These are phyloP conservation scores for Cephus sareptanus DNA, from an alignment of 2,888 invertebrate species.

Conservation along the genomic window DNA sequence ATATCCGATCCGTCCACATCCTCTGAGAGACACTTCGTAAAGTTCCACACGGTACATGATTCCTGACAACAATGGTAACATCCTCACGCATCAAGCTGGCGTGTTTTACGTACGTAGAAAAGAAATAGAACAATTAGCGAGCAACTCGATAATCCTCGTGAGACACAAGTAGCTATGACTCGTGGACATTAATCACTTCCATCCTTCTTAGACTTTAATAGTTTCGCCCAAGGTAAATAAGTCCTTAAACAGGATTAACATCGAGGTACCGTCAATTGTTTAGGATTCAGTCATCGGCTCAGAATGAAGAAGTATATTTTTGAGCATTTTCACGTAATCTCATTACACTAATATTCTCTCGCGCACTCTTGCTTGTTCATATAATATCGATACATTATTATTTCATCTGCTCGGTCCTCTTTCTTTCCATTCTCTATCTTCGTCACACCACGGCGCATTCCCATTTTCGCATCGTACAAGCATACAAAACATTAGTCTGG, in stretches of 20 bases:
- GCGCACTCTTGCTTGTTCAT: background rate
- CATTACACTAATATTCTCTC: background rate
- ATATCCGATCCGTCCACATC: constrained; percentile 6
- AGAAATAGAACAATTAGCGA: background rate
- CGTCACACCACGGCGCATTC: too few relatives aligned
- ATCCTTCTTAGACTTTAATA: background rate
- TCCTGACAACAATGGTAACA: background rate
- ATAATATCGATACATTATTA: background rate
- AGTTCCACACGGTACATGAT: background rate
- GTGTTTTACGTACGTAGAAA: background rate
- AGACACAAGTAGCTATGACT: background rate
- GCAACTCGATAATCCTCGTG: background rate
- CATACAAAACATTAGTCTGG: background rate
- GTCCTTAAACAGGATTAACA: background rate
- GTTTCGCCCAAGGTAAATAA: background rate
- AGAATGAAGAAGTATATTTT: constrained; percentile 1
- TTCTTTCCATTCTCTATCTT: background rate
- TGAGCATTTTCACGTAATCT: constrained; percentile 2
- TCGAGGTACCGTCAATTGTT: background rate
- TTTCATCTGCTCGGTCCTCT: background rate
- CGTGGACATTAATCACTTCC: background rate
- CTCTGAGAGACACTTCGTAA: background rate
- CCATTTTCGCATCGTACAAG: background rate
- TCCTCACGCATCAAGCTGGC: background rate
- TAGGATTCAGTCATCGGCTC: background rate